Conservation (phyloP, 2,888 invertebrate genomes). For the Drosophila colorata region DNA sequence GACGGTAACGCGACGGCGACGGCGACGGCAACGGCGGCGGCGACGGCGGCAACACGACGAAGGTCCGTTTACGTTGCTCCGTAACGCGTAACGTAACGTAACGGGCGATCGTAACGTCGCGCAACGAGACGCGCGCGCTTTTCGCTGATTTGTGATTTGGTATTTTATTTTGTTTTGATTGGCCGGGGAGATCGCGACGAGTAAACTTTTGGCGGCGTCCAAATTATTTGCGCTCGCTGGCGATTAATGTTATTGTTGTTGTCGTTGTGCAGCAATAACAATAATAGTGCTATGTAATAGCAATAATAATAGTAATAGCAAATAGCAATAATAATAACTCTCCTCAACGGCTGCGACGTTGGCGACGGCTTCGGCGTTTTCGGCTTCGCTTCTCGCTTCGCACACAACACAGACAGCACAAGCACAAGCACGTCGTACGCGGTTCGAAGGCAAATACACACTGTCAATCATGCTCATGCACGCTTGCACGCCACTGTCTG, state of each 20-base stretch:
- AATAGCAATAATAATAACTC: conserved; percentile 58
- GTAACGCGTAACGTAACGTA: conserved; percentile 60
- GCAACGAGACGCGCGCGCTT: conserved; percentile 56
- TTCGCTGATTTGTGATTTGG: conserved; percentile 20
- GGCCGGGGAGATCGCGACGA: conserved; percentile 50
- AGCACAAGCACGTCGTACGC: conserved; percentile 85
- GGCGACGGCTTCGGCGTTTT: conserved; percentile 70
- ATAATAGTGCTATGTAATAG: conserved; percentile 61
- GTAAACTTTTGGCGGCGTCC: conserved; percentile 33
- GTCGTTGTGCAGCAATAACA: conserved; percentile 47
- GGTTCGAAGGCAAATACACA: conserved; percentile 86
- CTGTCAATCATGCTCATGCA: conserved; percentile 78
- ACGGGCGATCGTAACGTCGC: conserved; percentile 58
- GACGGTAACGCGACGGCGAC: conserved; percentile 61
- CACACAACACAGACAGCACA: conserved; percentile 79
- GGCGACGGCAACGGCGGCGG: conserved; percentile 12
- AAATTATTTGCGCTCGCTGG: conserved; percentile 27
- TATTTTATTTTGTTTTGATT: conserved; percentile 6
- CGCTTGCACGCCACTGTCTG: conserved; percentile 58
- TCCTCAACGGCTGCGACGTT: conserved; percentile 69
- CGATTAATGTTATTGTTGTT: conserved; percentile 15
- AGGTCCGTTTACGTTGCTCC: conserved; percentile 44
- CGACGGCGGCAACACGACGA: conserved; percentile 35
- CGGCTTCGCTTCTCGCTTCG: conserved; percentile 71
- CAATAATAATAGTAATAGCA: conserved; percentile 53